These are phyloP conservation scores for Pteria penguin DNA, from an alignment of 2,888 invertebrate species.

Conservation along the genomic window DNA sequence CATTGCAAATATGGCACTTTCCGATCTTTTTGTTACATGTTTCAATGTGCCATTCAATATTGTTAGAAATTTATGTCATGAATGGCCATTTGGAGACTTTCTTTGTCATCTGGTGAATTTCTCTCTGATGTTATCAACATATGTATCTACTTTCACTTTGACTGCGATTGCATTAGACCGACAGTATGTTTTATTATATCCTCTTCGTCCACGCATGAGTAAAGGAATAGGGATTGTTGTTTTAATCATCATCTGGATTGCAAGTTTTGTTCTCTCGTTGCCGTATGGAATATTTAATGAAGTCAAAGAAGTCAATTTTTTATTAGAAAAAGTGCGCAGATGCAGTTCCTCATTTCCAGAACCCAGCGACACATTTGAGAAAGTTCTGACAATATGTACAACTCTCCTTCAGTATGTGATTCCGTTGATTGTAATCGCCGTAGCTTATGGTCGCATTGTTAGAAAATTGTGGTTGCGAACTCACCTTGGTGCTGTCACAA, in stretches of 20 bases:
- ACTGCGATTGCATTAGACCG: slow-evolving; percentile 80
- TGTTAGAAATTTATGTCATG: slow-evolving; percentile 77
- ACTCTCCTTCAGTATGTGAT: slow-evolving; percentile 80
- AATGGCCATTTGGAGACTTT: slow-evolving; percentile 81
- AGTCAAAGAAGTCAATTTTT: slow-evolving; percentile 56
- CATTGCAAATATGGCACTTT: slow-evolving; percentile 74
- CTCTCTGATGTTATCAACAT: slow-evolving; percentile 79
- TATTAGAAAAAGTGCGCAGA: slow-evolving; percentile 56
- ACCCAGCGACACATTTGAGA: slow-evolving; percentile 73
- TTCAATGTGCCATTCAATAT: slow-evolving; percentile 81
- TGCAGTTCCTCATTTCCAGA: slow-evolving; percentile 78
- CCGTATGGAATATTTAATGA: slow-evolving; percentile 80
- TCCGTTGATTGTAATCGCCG: slow-evolving; percentile 79
- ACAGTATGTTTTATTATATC: slow-evolving; percentile 80
- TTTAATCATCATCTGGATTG: slow-evolving; percentile 78
- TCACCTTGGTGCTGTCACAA: slow-evolving; percentile 79
- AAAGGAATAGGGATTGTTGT: slow-evolving; percentile 75
- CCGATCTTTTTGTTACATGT: slow-evolving; percentile 73
- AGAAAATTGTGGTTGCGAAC: slow-evolving; percentile 76
- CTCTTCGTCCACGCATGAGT: slow-evolving; percentile 79
- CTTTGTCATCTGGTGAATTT: slow-evolving; percentile 80
- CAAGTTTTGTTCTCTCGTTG: slow-evolving; percentile 75
- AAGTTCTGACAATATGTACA: slow-evolving; percentile 78
- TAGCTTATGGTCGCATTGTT: slow-evolving; percentile 79
- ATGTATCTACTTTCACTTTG: slow-evolving; percentile 81